Evolutionary conservation across 2,888 invertebrate genomes (phyloP).

Genomic region (Plutella xylostella): DNA sequence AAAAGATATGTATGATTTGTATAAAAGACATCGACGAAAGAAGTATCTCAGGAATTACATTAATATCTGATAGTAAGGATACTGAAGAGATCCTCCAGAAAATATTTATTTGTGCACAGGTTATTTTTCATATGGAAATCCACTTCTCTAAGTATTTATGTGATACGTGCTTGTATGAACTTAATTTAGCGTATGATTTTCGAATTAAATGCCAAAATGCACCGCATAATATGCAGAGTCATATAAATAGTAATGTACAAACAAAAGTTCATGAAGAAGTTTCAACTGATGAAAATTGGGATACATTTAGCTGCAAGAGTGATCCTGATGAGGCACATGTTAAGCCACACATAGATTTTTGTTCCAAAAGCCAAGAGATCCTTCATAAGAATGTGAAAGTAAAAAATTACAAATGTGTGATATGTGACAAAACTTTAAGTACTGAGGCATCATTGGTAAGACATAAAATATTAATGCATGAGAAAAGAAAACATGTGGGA

Average conservation of each 20-base stretch:
- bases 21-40: no score
- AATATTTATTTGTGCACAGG: constrained; percentile 41
- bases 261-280: background rate
- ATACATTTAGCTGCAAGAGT: constrained; percentile 12
- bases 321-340: background rate
- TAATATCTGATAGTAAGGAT: constrained; percentile 27
- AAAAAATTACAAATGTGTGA: constrained; percentile 26
- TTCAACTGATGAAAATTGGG: constrained; percentile 11
- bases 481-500: constrained; percentile 42
- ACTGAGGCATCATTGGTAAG: constrained; percentile 37
- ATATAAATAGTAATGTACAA: constrained; percentile 22
- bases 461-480: constrained; percentile 48
- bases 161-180: constrained; percentile 32
- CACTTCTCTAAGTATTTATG: constrained; percentile 29
- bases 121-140: constrained; percentile 19
- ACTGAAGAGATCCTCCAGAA: constrained; percentile 33
- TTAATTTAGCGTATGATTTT: constrained; percentile 37
- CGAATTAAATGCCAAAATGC: constrained; percentile 41
- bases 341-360: background rate
- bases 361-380: background rate
- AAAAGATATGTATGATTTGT: background rate
- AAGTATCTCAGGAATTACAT: no score
- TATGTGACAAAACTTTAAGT: constrained; percentile 43
- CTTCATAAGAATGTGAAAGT: background rate
- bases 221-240: constrained; percentile 35